Evolutionary conservation across 2,888 invertebrate species (phyloP), one percentile per base, ranked within the genome.

Genomic region (Girardia tigrina): DNA sequence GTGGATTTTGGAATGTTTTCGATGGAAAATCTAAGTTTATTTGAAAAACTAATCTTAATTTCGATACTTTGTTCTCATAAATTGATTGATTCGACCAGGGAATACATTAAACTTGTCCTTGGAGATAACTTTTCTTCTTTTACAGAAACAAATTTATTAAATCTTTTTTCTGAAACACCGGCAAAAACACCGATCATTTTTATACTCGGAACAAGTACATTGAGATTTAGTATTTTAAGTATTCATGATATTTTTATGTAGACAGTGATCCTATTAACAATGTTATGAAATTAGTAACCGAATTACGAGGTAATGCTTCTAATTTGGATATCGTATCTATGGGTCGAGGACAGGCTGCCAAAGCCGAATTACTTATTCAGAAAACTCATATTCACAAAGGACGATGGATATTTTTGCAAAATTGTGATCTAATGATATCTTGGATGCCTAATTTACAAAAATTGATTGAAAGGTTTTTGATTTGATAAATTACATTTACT

Each of bases 311-410:
- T 8, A 82, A 81, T 76, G 80, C 82, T 29, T 78, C 82, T 1
- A 83, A 84, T 78, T 78, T 84, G 71, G 84, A 84, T 78, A 83
- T 84, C 82, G 83, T 84, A 74, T 84, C 84, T 16, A 79, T 84
- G 42, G 84, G 84, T 4, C 79, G 83, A 75, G 84, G 84, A 29
- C 84, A 84, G 78, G 84, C 83, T 2, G 82, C 82, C 8, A 82
- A 83, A 77, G 84, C 83, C n/a, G 83, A 84, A 79, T 83, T 84
- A 77, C 81, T 84, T 71, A 83, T 84, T 28, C 79, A 81, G 23
- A 84, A 83, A 78, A 83, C 84, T 14, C 82, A 83, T 79, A 83
- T 83, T 70, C 80, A 84, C 27, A 84, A 84, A 78, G 83, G 84
- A 2, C 79, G 83, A 74, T 84, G 84, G 84, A 81, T 84, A 71